phyloP scores from a whole-genome alignment of 2,888 invertebrate species.

The Osedax frankpressi region DNA sequence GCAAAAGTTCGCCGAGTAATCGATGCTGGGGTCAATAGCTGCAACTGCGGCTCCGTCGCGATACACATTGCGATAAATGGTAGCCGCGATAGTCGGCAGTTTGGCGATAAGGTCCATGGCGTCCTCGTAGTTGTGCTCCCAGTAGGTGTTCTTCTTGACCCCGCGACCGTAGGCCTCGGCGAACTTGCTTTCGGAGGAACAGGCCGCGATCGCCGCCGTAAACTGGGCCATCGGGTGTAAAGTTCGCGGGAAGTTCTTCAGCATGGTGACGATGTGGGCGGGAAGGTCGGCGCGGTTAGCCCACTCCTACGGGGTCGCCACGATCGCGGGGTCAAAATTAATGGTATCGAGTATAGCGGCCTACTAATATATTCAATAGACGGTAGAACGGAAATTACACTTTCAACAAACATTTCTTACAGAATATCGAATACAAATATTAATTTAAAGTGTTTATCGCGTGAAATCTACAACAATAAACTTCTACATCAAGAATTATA shows the following conservation, averaged over 20 bases:
- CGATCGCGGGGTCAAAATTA: too few species aligned
- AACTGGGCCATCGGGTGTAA: constrained; percentile 92
- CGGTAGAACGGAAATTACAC: too few species aligned
- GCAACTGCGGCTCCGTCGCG: constrained; percentile 73
- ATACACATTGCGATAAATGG: constrained; percentile 73
- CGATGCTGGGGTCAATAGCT: constrained; percentile 73
- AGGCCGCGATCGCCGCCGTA: constrained; percentile 73
- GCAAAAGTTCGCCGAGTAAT: constrained; percentile 84
- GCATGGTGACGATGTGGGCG: constrained; percentile 76
- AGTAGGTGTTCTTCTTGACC: constrained; percentile 74
- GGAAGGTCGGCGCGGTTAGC: constrained; percentile 75
- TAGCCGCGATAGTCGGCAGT: constrained; percentile 80
- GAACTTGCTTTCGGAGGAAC: constrained; percentile 82
- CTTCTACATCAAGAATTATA: too few species aligned
- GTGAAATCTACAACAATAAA: too few species aligned
- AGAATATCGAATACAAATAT: too few species aligned
- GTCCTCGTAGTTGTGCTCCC: constrained; percentile 84
- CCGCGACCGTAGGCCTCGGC: constrained; percentile 77
- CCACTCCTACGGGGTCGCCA: constrained; percentile 74
- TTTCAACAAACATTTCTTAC: too few species aligned
- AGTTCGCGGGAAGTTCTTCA: constrained; percentile 76
- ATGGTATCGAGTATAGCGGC: too few species aligned
- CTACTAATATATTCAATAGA: too few species aligned
- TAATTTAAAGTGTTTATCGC: too few species aligned
- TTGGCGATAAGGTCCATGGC: constrained; percentile 88